Base-by-base conservation (phyloP, 2,797 vertebrate genomes). In the Halcyon badia region DNA sequence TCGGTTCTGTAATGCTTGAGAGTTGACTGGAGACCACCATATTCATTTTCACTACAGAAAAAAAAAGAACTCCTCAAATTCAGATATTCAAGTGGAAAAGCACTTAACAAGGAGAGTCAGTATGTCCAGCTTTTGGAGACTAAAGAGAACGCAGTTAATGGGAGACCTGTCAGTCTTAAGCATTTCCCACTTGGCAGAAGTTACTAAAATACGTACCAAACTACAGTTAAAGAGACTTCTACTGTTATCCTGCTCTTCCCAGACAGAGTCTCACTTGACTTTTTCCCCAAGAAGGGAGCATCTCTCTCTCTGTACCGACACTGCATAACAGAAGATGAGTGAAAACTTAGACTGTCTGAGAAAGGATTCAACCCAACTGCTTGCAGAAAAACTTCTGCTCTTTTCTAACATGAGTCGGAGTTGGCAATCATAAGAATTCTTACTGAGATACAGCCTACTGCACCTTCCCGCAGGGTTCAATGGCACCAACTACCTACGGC, bases 11-110 rank as follows among this genome's bases (percentile, higher is more conserved):
- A 81, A 91, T 35, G 81, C 83, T 81, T 62, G 87, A 83, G 66
- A 96, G 93, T 4, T 90, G 70, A 90, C 86, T 88, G 52, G 91
- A 90, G 84, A 96, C 87, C 68, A 83, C 69, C 91, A 35, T 84
- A 30, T 51, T 95, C 80, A 85, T 87, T 95, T 97, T 94, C 71
- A 96, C 93, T 80, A 94, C 80, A 83, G 64, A 28, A 48, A 24
- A 51, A 49, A 30, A 48, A 24, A 64, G 68, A 35, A 78, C 56
- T 80, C 57, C 56, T 80, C 57, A 81, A 94, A 97, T 71, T 62
- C 64, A 52, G 93, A 87, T 41, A 76, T 54, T 81, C 60, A 77
- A 79, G 76, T 81, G 62, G 81, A 77, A 83, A 93, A 87, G 37
- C 68, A 76, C 71, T 83, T 73, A 57, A 17, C 14, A 11, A 44